phyloP scores from a whole-genome alignment of 2,113 vertebrate genomes.

The Campylomormyrus tamandua region DNA sequence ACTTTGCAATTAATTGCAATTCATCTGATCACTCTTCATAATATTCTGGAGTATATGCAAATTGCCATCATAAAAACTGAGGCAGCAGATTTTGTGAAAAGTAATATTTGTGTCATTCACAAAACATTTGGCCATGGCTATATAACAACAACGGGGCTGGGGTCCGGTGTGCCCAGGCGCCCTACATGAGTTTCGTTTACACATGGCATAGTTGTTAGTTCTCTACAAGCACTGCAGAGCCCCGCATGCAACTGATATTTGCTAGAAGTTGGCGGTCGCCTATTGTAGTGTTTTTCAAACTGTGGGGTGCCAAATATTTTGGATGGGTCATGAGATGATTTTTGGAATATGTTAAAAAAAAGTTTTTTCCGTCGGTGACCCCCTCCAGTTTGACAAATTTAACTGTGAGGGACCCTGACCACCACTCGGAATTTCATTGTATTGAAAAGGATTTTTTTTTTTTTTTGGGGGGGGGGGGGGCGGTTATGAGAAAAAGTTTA shows the following conservation, averaged over 20 bases:
- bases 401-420: background rate
- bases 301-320: background rate
- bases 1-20: no score
- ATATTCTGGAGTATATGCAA: no score
- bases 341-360: background rate
- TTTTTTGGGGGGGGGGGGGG: no score
- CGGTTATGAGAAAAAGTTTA: no score
- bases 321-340: background rate
- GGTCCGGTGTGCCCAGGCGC: background rate
- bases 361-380: background rate
- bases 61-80: no score
- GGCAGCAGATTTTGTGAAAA: no score
- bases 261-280: background rate
- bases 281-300: background rate
- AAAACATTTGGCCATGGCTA: no score
- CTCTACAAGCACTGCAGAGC: background rate
- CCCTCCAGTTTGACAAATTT: background rate
- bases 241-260: background rate
- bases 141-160: no score
- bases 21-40: no score
- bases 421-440: background rate
- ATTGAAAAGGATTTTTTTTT: background rate
- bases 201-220: background rate
- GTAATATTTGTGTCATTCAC: no score
- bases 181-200: background rate